Percentiles rank a stretch among this genome's conserved stretches.
phyloP scores from a whole-genome alignment of 2,113 vertebrate species.

The Fukomys damarensis region DNA sequence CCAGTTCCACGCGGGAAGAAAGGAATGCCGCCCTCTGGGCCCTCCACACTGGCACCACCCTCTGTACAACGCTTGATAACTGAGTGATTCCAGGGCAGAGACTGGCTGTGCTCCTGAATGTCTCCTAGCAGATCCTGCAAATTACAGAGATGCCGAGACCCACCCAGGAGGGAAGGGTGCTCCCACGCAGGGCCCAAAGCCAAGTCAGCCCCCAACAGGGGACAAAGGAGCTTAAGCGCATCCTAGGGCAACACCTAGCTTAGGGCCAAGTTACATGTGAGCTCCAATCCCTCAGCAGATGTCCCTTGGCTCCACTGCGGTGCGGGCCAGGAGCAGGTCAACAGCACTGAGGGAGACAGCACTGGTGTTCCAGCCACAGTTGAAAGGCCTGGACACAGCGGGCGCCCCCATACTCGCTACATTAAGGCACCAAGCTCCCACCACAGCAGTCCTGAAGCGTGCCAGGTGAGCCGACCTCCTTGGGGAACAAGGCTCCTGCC shows the following conservation, averaged over 20 bases:
- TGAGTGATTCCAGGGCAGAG: neutral
- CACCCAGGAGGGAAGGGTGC: no score
- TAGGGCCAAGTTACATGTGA: no score
- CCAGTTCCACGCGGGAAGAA: accelerated
- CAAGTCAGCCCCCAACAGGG: no score
- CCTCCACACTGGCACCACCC: accelerated
- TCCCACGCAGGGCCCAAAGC: no score
- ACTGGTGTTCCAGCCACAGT: no score
- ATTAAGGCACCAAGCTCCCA: neutral
- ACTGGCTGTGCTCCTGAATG: neutral
- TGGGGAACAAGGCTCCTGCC: neutral
- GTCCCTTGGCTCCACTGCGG: no score
- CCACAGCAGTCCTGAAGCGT: neutral
- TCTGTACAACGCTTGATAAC: neutral
- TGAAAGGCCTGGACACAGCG: neutral
- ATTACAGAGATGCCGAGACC: neutral
- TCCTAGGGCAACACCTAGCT: no score
- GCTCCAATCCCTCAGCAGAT: neutral
- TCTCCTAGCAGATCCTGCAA: neutral
- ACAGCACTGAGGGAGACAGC: no score
- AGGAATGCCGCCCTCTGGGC: neutral
- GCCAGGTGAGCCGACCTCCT: neutral
- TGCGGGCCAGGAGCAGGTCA: neutral
- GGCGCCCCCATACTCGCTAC: neutral
- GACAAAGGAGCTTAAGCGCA: no score